phyloP scores from a whole-genome alignment of 1,140 invertebrate genomes.

The Drosophila busckii region DNA sequence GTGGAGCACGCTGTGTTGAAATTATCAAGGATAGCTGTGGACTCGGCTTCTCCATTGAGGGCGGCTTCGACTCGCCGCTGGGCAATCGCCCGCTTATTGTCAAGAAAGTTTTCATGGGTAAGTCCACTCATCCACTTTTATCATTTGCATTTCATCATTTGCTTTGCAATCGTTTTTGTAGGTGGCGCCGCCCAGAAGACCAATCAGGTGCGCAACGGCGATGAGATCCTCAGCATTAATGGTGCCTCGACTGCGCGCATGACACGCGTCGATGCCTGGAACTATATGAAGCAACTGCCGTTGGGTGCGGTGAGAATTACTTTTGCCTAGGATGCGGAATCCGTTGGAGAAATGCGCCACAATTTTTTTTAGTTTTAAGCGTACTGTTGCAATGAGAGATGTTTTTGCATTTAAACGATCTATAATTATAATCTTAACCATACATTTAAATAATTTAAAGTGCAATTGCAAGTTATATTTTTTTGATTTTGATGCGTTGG shows the following conservation, averaged over 20 bases:
- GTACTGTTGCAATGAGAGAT: constrained; percentile 21
- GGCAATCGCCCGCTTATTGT: constrained; percentile 92
- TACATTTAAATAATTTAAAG: constrained; percentile 58
- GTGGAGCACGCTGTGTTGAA: constrained; percentile 80
- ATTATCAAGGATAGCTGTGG: constrained; percentile 93
- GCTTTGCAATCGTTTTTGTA: constrained; percentile 22
- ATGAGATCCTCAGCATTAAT: constrained; percentile 92
- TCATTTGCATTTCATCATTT: not conserved
- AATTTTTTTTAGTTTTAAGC: constrained; percentile 67
- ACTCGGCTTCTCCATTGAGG: constrained; percentile 94
- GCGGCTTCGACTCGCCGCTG: constrained; percentile 91
- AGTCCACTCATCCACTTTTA: constrained; percentile 37
- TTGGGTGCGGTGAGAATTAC: constrained; percentile 85
- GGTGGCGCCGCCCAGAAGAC: constrained; percentile 94
- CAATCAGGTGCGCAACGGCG: constrained; percentile 89
- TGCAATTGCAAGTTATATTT: constrained; percentile 57
- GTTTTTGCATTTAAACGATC: constrained; percentile 48
- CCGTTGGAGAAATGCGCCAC: constrained; percentile 46
- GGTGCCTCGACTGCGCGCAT: constrained; percentile 88
- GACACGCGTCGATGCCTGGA: constrained; percentile 95
- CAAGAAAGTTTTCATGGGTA: constrained; percentile 95
- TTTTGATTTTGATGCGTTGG: constrained; percentile 36
- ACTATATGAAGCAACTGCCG: constrained; percentile 92
- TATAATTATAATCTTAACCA: constrained; percentile 41
- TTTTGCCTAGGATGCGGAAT: constrained; percentile 46